A percentile compares a stretch with the other conserved stretches of the same genome.
These are phyloP conservation scores for Odontothrips loti DNA, from an alignment of 2,888 invertebrate genomes.

Conservation along the genomic window DNA sequence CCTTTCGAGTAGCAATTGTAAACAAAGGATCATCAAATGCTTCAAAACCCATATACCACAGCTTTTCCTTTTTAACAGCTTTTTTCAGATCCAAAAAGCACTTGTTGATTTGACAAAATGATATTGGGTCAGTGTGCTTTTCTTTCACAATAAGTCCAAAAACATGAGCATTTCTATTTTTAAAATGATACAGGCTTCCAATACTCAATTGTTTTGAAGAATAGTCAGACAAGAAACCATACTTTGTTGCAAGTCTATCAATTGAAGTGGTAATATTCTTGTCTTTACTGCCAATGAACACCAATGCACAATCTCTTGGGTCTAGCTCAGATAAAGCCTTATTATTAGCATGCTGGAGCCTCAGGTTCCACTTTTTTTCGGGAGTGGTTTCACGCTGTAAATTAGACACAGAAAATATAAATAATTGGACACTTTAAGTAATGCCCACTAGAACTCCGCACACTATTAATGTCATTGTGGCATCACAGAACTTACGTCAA, in stretches of 20 bases:
- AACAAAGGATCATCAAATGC: conserved; percentile 1
- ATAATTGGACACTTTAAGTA: too few relatives aligned
- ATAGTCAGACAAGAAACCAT: background rate
- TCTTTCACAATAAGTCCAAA: conserved; percentile 5
- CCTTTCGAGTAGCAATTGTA: background rate
- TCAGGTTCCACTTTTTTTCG: background rate
- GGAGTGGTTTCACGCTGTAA: too few relatives aligned
- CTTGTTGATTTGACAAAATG: background rate
- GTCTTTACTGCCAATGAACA: background rate
- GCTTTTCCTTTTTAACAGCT: background rate
- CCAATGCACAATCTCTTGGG: background rate
- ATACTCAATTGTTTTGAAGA: background rate
- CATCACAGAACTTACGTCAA: conserved; percentile 38
- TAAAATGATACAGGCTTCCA: background rate
- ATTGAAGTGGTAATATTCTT: background rate
- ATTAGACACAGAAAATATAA: too few relatives aligned
- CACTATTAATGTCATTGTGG: background rate
- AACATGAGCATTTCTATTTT: background rate
- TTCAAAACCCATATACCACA: conserved; percentile 9
- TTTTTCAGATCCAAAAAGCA: background rate
- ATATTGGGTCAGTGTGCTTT: background rate
- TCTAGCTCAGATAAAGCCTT: background rate
- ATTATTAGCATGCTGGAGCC: background rate
- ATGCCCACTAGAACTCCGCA: too few relatives aligned
- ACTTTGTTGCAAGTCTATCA: background rate